phyloP scores from a whole-genome alignment of 2,888 invertebrate species.

The Tachina grossa region DNA sequence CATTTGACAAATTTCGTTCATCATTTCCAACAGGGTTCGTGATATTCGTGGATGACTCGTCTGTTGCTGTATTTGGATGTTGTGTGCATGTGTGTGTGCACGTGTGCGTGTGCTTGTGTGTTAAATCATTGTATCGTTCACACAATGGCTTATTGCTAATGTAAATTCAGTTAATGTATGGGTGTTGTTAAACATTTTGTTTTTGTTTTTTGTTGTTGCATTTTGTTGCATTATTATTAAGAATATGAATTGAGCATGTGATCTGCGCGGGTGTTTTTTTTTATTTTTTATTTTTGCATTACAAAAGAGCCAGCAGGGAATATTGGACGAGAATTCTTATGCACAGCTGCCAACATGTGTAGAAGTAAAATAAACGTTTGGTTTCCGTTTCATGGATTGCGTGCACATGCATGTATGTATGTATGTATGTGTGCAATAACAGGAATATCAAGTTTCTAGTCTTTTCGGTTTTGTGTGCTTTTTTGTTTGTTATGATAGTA shows the following conservation, averaged over 20 bases:
- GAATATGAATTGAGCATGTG: constrained; percentile 59
- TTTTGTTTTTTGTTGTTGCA: constrained; percentile 15
- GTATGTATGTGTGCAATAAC: background rate
- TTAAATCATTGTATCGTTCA: too few species aligned
- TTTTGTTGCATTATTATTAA: constrained; percentile 8
- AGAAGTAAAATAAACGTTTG: constrained; percentile 9
- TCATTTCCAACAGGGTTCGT: background rate
- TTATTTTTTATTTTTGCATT: constrained; percentile 12
- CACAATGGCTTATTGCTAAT: background rate
- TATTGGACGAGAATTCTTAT: background rate
- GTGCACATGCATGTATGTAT: background rate
- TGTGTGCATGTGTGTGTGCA: background rate
- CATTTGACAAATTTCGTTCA: background rate
- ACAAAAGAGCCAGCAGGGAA: constrained; percentile 24
- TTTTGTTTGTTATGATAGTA: background rate
- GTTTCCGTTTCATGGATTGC: constrained; percentile 29
- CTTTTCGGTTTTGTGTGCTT: background rate
- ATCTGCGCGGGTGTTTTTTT: constrained; percentile 67
- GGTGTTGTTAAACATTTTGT: constrained; percentile 11
- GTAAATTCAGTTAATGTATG: constrained; percentile 18
- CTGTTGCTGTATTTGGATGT: constrained; percentile 38
- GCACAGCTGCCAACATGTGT: constrained; percentile 1
- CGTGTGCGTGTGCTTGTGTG: constrained; percentile 3
- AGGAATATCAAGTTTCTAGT: background rate
- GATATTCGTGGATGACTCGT: constrained; percentile 9